phyloP scores from a whole-genome alignment of 2,113 vertebrate genomes.

The Megaptera novaeangliae region DNA sequence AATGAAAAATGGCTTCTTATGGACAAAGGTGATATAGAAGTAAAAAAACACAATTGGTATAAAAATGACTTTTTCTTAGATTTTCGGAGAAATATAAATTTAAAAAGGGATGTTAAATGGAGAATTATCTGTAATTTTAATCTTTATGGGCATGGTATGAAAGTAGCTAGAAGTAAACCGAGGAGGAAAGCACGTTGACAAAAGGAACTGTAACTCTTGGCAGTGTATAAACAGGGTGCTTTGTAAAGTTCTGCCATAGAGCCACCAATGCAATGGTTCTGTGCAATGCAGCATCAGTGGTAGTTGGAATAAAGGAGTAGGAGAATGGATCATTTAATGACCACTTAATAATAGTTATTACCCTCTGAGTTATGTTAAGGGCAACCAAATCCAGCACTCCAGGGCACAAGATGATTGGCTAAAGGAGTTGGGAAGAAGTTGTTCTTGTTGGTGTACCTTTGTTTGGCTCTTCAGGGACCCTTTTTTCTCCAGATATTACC shows the following conservation, averaged over 20 bases:
- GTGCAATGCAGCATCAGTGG: not conserved
- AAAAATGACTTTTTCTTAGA: conserved; percentile 20
- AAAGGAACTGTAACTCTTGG: not conserved
- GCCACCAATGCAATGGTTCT: not conserved
- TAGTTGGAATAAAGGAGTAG: not conserved
- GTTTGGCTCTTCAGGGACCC: not conserved
- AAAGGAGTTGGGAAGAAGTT: conserved; percentile 13
- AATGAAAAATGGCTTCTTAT: conserved; percentile 17
- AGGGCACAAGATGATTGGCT: not conserved
- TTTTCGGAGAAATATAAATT: not conserved
- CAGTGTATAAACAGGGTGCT: not conserved
- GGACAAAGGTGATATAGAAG: not conserved
- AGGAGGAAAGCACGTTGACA: not conserved
- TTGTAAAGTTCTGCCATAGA: not conserved
- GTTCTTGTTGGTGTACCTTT: not conserved
- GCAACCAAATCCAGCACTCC: not conserved
- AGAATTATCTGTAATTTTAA: conserved; percentile 9
- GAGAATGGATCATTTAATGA: not conserved
- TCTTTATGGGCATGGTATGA: not conserved
- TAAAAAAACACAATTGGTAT: not conserved
- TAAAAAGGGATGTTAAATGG: not conserved
- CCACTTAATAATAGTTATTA: not conserved
- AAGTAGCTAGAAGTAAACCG: not conserved
- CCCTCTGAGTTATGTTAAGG: not conserved
- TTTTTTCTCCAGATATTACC: not conserved